phyloP scores from a whole-genome alignment of 2,113 vertebrate genomes.

The Nannospalax galili region DNA sequence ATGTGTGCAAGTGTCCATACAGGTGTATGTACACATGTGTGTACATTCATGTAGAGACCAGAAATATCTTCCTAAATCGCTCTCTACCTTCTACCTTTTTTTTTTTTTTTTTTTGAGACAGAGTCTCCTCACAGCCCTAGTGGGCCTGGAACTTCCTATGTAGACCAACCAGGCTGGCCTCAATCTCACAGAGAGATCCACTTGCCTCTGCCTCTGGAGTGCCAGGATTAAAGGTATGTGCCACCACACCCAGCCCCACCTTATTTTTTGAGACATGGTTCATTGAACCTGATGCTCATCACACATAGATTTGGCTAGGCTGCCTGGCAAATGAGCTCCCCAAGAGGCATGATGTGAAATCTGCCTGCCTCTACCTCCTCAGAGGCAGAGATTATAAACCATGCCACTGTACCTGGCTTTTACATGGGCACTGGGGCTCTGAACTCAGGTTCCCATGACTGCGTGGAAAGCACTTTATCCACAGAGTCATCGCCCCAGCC shows the following conservation, averaged over 20 bases:
- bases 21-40: not conserved
- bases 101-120: no score
- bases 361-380: not conserved
- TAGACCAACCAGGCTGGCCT: no score
- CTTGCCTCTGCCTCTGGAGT: no score
- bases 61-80: not conserved
- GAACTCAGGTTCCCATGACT: not conserved
- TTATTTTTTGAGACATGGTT: not conserved
- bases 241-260: no score
- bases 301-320: not conserved
- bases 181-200: no score
- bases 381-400: not conserved
- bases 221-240: no score
- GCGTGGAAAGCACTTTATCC: not conserved
- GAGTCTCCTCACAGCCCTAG: no score
- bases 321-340: not conserved
- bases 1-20: not conserved
- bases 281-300: not conserved
- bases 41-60: not conserved
- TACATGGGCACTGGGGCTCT: not conserved
- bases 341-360: no score
- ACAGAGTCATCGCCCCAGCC: not conserved
- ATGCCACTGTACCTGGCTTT: not conserved
- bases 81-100: no score
- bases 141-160: no score